A percentile compares a stretch with the other conserved stretches of the same genome.
Evolutionary conservation across 2,113 vertebrate genomes (phyloP).

Genomic region (Upupa epops): DNA sequence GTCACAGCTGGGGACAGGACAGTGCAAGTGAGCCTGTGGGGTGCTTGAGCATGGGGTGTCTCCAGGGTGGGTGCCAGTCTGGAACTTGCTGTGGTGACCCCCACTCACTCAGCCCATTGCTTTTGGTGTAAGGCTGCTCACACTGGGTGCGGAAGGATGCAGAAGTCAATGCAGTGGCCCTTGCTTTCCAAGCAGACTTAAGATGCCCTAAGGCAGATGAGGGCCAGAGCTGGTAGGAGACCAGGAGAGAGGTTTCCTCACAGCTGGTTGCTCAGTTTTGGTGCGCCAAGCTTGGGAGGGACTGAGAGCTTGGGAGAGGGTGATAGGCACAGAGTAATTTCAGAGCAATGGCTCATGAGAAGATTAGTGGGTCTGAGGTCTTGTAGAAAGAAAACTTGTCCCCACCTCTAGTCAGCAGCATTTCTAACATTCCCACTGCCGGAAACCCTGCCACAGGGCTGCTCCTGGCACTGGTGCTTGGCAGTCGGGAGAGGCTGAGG

Average conservation of each 20-base stretch:
- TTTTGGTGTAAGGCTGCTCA: not conserved
- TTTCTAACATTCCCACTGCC: not conserved
- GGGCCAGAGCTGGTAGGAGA: not conserved
- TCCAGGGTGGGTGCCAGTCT: not conserved
- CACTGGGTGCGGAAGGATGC: not conserved
- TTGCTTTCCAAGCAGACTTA: not conserved
- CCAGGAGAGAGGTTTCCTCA: not conserved
- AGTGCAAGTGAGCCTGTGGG: not conserved
- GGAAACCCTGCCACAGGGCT: not conserved
- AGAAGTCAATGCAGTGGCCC: not conserved
- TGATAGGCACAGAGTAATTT: not conserved
- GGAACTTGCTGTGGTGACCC: not conserved
- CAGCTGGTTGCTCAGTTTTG: not conserved
- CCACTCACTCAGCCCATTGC: fast-evolving
- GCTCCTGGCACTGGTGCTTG: fast-evolving
- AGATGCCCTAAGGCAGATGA: not conserved
- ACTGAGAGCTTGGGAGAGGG: not conserved
- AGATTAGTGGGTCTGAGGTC: not conserved
- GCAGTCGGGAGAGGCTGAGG: not conserved
- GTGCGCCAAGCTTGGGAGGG: not conserved
- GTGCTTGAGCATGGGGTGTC: not conserved
- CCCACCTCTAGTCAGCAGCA: not conserved
- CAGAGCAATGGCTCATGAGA: not conserved
- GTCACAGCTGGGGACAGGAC: fast-evolving
- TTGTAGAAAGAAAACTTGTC: not conserved